Evolutionary conservation across 1,140 invertebrate genomes (phyloP).

Genomic region (Calliphora vicina): DNA sequence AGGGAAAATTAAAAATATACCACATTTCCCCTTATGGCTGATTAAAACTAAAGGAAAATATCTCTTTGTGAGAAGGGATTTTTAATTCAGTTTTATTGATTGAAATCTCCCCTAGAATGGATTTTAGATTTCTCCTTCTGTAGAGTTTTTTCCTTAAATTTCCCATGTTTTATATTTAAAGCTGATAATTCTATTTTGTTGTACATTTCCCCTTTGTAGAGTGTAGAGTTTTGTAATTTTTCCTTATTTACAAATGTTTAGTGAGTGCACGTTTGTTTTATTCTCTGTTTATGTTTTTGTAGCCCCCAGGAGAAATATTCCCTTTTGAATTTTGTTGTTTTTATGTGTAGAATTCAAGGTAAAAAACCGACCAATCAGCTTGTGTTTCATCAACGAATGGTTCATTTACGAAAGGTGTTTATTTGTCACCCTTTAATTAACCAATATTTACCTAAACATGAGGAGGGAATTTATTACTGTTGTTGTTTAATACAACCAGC

Average conservation of each 20-base stretch:
- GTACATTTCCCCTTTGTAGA: not conserved
- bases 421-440: not conserved
- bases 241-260: not conserved
- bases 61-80: not conserved
- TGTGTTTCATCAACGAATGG: not conserved
- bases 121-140: no score
- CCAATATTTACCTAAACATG: not conserved
- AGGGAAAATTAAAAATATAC: not conserved
- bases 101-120: no score
- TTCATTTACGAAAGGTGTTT: not conserved
- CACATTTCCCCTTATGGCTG: not conserved
- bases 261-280: not conserved
- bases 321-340: not conserved
- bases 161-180: no score
- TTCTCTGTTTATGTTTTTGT: not conserved
- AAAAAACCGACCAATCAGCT: not conserved
- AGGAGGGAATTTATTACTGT: no score
- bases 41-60: not conserved
- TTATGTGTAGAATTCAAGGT: not conserved
- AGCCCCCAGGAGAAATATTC: not conserved
- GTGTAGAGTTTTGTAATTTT: no score
- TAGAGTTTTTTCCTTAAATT: no score
- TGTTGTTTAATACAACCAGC: not conserved
- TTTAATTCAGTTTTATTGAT: not conserved
- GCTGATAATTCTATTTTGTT: not conserved